Conservation (phyloP, 2,888 invertebrate species). For the Ochropacha duplaris region DNA sequence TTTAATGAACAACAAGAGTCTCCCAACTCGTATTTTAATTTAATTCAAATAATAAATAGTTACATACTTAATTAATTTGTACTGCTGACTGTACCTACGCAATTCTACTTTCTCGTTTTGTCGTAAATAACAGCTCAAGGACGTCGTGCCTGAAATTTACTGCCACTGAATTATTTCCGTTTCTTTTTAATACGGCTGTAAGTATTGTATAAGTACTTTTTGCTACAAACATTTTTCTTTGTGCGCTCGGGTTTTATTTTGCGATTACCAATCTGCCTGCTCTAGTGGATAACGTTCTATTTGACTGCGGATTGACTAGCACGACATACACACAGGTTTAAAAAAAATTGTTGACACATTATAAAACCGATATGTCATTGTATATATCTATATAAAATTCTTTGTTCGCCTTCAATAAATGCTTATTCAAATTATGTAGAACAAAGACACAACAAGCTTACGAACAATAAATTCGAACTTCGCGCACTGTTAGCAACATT, state of each 20-base stretch:
- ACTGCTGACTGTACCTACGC: background rate
- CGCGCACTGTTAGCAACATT: constrained; percentile 15
- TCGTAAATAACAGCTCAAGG: background rate
- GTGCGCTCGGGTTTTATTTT: background rate
- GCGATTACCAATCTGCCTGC: background rate
- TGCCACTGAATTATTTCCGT: constrained; percentile 1
- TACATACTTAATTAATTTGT: background rate
- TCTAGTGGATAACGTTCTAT: background rate
- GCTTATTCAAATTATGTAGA: background rate
- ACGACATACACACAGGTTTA: background rate
- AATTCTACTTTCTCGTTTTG: background rate
- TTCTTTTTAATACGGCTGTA: background rate
- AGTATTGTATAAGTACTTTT: background rate
- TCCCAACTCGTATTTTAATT: background rate
- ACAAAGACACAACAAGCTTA: constrained; percentile 2
- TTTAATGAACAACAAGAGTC: no score
- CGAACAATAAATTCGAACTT: constrained; percentile 14
- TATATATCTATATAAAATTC: background rate
- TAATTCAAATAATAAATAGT: background rate
- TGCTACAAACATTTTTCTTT: background rate
- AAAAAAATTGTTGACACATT: background rate
- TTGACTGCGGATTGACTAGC: background rate
- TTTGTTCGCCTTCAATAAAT: background rate
- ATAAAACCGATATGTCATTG: background rate
- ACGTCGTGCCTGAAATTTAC: background rate